Evolutionary conservation across 2,113 vertebrate species (phyloP).

Genomic region (Pachypanchax playfairii): DNA sequence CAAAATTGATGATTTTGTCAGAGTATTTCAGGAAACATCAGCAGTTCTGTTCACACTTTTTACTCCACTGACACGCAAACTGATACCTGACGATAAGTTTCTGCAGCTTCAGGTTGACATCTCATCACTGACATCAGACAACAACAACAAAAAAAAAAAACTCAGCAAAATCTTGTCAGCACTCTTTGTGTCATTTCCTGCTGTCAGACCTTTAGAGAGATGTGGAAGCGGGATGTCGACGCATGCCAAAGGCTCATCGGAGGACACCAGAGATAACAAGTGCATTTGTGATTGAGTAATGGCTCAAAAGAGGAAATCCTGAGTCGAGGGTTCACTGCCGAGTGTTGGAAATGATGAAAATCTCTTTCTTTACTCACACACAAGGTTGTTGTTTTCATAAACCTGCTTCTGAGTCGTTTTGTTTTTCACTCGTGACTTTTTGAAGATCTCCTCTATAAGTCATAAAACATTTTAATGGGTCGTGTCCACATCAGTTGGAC

Average conservation of each 20-base stretch:
- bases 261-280: conserved; percentile 62
- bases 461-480: neutral
- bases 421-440: neutral
- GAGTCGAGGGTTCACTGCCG: conserved; percentile 31
- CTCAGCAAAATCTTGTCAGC: conserved; percentile 37
- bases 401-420: neutral
- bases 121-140: conserved; percentile 38
- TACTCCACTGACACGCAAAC: conserved; percentile 1
- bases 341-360: conserved; percentile 28
- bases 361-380: neutral
- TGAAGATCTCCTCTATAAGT: neutral
- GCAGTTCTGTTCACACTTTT: too few relatives aligned
- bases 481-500: neutral
- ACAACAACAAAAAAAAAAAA: conserved; percentile 28
- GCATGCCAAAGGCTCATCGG: conserved; percentile 56
- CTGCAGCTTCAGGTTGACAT: neutral
- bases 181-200: conserved; percentile 67
- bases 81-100: too few relatives aligned
- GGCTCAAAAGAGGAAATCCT: conserved; percentile 65
- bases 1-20: too few relatives aligned
- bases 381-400: neutral
- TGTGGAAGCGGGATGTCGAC: conserved; percentile 62
- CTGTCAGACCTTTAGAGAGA: conserved; percentile 14
- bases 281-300: conserved; percentile 37
- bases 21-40: too few relatives aligned